phyloP scores from a whole-genome alignment of 37 sponge, comb jelly and placozoan genomes.

The Spongia lamella region DNA sequence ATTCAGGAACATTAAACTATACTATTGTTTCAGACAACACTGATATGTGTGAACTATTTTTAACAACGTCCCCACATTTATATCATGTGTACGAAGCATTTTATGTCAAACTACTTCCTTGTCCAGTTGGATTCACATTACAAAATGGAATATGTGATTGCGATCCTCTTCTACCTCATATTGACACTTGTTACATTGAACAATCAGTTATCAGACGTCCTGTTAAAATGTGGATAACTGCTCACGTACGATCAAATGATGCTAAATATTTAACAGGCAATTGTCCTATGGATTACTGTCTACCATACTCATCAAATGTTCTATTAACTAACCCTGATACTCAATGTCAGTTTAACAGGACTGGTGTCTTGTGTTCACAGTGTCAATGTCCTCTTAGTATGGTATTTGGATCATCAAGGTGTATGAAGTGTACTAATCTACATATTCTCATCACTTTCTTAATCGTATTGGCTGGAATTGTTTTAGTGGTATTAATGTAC shows the following conservation, averaged over 20 bases:
- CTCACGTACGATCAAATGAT: too few relatives aligned
- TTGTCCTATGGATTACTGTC: conserved; percentile 18
- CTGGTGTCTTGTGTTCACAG: conserved; percentile 17
- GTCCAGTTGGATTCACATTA: conserved; percentile 9
- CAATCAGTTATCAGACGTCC: too few relatives aligned
- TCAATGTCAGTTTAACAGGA: conserved; percentile 12
- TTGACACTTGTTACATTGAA: too few relatives aligned
- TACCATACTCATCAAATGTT: not conserved
- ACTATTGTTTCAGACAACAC: too few relatives aligned
- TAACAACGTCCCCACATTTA: too few relatives aligned
- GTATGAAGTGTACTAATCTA: conserved; percentile 17
- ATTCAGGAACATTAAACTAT: too few relatives aligned
- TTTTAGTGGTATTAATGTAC: not conserved
- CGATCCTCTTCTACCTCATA: not conserved
- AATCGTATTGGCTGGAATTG: not conserved
- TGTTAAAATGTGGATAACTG: too few relatives aligned
- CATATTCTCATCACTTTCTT: not conserved
- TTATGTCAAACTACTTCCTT: not conserved
- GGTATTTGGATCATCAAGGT: conserved; percentile 21
- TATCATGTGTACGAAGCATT: too few relatives aligned
- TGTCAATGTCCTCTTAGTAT: conserved; percentile 2
- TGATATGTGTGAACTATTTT: too few relatives aligned
- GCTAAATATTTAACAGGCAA: not conserved
- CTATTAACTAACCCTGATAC: conserved; percentile 6
- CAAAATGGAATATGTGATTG: conserved; percentile 1